Conservation (phyloP, 1,140 invertebrate genomes). For the Drosophila asahinai region DNA sequence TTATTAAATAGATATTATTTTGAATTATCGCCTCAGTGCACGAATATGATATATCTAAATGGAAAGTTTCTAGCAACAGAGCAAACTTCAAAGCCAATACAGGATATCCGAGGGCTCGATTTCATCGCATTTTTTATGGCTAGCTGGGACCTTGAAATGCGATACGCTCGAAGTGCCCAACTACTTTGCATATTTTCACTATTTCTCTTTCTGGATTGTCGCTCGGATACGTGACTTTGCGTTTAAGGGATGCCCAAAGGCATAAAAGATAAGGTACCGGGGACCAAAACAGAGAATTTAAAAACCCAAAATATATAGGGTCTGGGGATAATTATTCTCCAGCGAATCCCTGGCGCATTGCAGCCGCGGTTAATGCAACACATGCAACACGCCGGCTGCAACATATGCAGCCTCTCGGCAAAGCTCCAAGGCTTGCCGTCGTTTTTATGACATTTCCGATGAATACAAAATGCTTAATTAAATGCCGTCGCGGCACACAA, state of each 20-base stretch:
- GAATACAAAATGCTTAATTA: conserved; percentile 84
- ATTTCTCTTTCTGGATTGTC: conserved; percentile 69
- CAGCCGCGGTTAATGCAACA: conserved; percentile 28
- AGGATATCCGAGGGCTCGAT: conserved; percentile 33
- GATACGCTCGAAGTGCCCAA: conserved; percentile 55
- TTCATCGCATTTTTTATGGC: conserved; percentile 41
- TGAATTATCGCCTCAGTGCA: not conserved
- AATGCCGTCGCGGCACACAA: conserved; percentile 65
- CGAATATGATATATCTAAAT: conserved; percentile 13
- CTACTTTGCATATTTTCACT: conserved; percentile 81
- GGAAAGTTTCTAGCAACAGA: conserved; percentile 14
- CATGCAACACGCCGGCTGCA: conserved; percentile 28
- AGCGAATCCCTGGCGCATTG: conserved; percentile 41
- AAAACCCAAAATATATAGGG: conserved; percentile 5
- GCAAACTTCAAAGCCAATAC: conserved; percentile 29
- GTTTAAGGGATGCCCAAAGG: conserved; percentile 33
- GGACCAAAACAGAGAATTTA: not conserved
- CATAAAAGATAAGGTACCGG: conserved; percentile 39
- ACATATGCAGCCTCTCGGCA: conserved; percentile 33
- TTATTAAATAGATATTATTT: too few relatives aligned
- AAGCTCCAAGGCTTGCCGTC: conserved; percentile 17
- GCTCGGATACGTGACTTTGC: conserved; percentile 67
- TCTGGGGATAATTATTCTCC: conserved; percentile 31
- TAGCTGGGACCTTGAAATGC: conserved; percentile 70
- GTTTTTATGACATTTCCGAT: conserved; percentile 83